Base-by-base conservation (phyloP, 2,888 invertebrate species). In the Linnaemya tessellans region DNA sequence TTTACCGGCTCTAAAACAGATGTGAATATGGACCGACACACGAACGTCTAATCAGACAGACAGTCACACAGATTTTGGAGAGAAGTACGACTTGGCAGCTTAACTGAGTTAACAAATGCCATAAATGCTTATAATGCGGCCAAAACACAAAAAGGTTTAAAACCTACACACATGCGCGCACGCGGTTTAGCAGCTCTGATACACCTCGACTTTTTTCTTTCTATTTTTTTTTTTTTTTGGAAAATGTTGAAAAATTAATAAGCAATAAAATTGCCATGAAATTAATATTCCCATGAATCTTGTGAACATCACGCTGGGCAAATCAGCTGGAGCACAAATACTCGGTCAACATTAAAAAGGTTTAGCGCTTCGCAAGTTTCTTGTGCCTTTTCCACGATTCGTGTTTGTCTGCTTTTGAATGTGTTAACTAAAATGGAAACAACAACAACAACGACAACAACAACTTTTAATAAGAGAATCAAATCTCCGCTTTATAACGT, bases 231-330 rank as follows among this genome's bases (percentile, higher is more conserved):
- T n/a, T n/a, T n/a, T n/a, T 65, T 62, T 58, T 65, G 78, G 84
- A 81, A 87, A 88, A 87, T 83, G 79, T 86, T 88, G 86, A 88
- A 88, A 88, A 89, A 89, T 91, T 92, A 91, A 92, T 91, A 91
- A 91, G 90, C 90, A 91, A 91, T 91, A 91, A 91, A 91, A 91
- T 91, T 91, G 91, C 91, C 92, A 92, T 91, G 91, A 91, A 91
- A 92, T 91, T 91, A 92, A 91, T 91, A 91, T 91, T 91, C 91
- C 90, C 91, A 92, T 92, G 91, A 91, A 91, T 90, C 90, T 88
- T 84, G 87, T 87, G 88, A 88, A 88, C 88, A 88, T 87, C 89
- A 88, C 74, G 88, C 88, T 89, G 89, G 80, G 88, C 86, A 80
- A 86, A 87, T 85, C 88, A 87, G 87, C 82, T 80, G 85, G 82